Conservation (phyloP, 2,888 invertebrate species). For the Amblyjoppa proteus region DNA sequence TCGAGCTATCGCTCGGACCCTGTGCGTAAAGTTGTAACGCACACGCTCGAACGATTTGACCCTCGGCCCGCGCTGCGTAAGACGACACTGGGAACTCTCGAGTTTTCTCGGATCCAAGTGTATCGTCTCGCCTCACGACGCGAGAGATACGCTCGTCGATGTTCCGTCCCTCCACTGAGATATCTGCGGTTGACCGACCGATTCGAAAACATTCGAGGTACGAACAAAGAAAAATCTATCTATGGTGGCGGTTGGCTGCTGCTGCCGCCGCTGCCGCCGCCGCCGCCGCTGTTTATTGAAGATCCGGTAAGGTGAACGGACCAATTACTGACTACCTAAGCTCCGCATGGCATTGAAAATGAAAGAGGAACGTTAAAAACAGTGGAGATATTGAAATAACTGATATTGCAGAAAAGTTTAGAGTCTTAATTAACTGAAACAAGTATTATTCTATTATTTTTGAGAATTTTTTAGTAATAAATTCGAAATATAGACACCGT, state of each 20-base stretch:
- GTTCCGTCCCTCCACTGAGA: neutral
- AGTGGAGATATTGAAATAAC: no score
- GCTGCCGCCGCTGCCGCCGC: neutral
- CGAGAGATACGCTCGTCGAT: conserved; percentile 24
- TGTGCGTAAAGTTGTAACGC: neutral
- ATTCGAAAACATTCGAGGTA: conserved; percentile 40
- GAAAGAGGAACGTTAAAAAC: no score
- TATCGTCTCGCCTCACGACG: conserved; percentile 24
- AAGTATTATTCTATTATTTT: no score
- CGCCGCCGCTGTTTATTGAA: neutral
- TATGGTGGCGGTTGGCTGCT: neutral
- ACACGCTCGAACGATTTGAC: conserved; percentile 3
- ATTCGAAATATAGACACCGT: no score
- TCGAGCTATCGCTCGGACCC: neutral
- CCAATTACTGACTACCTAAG: no score
- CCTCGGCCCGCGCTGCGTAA: conserved; percentile 11
- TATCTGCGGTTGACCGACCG: conserved; percentile 46
- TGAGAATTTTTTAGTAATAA: no score
- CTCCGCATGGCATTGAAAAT: no score
- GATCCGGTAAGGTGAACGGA: no score
- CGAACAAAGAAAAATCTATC: conserved; percentile 28
- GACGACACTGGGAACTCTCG: conserved; percentile 10
- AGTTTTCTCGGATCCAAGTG: conserved; percentile 46
- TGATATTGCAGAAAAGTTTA: no score
- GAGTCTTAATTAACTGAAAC: no score